phyloP scores from a whole-genome alignment of 2,888 invertebrate genomes.

The Hetaerina titia region DNA sequence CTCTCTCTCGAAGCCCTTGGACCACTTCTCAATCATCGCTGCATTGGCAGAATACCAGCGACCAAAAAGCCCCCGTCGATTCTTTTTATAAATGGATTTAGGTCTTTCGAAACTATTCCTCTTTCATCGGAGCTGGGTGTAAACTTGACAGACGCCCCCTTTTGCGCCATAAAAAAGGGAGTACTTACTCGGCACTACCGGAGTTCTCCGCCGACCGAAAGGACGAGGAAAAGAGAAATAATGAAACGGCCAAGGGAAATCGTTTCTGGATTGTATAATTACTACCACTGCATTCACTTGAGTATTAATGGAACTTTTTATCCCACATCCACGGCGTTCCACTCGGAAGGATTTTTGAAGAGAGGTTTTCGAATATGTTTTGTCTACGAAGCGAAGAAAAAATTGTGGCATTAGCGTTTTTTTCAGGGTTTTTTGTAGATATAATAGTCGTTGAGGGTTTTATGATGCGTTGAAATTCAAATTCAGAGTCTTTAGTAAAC shows the following conservation, averaged over 20 bases:
- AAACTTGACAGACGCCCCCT: not conserved
- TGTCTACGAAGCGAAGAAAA: too few species aligned
- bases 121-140: not conserved
- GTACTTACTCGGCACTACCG: not conserved
- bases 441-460: too few species aligned
- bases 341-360: not conserved
- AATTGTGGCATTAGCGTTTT: too few species aligned
- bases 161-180: not conserved
- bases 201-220: not conserved
- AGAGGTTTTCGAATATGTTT: too few species aligned
- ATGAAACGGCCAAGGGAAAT: not conserved
- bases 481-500: too few species aligned
- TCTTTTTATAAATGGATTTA: not conserved
- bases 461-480: too few species aligned
- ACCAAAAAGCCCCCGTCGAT: not conserved
- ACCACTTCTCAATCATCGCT: constrained; percentile 1
- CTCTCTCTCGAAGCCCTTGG: not conserved
- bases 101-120: not conserved
- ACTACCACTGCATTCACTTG: not conserved
- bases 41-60: constrained; percentile 27
- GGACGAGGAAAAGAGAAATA: not conserved
- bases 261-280: not conserved
- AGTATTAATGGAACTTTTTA: not conserved
- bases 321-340: not conserved
- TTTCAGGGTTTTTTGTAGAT: too few species aligned